These are phyloP conservation scores for Cerastis leucographa DNA, from an alignment of 2,888 invertebrate species.

Conservation along the genomic window DNA sequence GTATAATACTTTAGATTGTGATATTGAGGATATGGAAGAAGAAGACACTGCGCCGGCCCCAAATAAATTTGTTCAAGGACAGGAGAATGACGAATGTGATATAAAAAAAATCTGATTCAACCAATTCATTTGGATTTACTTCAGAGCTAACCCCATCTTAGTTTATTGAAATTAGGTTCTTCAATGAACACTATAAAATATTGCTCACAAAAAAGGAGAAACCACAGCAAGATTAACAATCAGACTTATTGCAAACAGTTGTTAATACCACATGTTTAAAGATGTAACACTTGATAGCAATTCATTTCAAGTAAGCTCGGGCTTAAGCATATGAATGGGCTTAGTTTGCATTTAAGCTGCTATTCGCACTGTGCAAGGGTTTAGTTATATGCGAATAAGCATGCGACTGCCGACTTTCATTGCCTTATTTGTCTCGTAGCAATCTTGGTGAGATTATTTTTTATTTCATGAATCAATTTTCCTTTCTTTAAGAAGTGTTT, in stretches of 20 bases:
- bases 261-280: constrained; percentile 29
- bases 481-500: neutral
- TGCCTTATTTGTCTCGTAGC: neutral
- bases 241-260: constrained; percentile 6
- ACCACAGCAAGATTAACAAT: constrained; percentile 20
- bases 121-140: neutral
- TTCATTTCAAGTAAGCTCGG: constrained; percentile 41
- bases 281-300: constrained; percentile 38
- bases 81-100: no score
- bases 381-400: constrained; percentile 18
- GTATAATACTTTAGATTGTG: neutral
- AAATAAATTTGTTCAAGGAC: no score
- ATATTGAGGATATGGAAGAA: no score
- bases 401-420: constrained; percentile 1
- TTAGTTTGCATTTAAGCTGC: constrained; percentile 33
- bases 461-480: neutral
- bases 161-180: no score
- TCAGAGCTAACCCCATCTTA: no score
- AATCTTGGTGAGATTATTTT: neutral
- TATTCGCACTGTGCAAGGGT: constrained; percentile 11
- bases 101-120: no score
- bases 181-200: neutral
- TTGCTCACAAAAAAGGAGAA: constrained; percentile 6
- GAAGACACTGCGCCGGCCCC: no score
- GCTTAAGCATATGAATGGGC: constrained; percentile 42